Conservation (phyloP, 2,888 invertebrate species). For the Parnassius glacialis region DNA sequence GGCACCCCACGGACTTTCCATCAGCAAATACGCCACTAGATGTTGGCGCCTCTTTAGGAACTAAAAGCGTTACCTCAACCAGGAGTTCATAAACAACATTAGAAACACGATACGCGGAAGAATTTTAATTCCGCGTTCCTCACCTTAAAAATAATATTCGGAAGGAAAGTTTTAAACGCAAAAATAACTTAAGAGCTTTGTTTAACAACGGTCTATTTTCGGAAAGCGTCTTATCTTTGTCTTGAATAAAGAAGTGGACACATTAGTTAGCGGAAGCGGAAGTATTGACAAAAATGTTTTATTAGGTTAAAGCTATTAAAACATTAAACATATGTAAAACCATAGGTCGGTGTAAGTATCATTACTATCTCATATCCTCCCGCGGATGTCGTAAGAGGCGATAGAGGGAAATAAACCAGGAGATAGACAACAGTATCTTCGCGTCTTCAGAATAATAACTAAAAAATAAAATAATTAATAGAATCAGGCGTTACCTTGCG, state of each 20-base stretch:
- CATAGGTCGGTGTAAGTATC: too few species aligned
- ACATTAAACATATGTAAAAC: too few species aligned
- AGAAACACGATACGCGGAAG: slow-evolving; percentile 29
- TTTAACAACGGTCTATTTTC: slow-evolving; percentile 15
- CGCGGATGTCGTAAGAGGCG: too few species aligned
- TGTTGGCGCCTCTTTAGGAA: background rate
- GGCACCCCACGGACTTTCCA: background rate
- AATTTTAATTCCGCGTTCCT: slow-evolving; percentile 24
- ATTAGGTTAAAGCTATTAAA: too few species aligned
- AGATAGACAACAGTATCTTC: too few species aligned
- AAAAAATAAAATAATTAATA: too few species aligned
- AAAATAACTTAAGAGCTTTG: slow-evolving; percentile 24
- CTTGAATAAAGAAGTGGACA: slow-evolving; percentile 1
- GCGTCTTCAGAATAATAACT: too few species aligned
- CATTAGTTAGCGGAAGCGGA: slow-evolving; percentile 9
- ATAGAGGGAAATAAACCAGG: too few species aligned
- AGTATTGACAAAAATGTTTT: background rate
- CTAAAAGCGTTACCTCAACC: slow-evolving; percentile 19
- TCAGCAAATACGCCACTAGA: background rate
- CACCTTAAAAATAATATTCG: slow-evolving; percentile 28
- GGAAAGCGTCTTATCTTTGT: slow-evolving; percentile 21
- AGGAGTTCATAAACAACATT: slow-evolving; percentile 1
- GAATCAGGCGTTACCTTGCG: too few species aligned
- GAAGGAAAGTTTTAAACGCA: slow-evolving; percentile 25
- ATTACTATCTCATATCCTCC: too few species aligned